Base-by-base conservation (phyloP, 2,888 invertebrate species). In the Drosophila buzzatii region DNA sequence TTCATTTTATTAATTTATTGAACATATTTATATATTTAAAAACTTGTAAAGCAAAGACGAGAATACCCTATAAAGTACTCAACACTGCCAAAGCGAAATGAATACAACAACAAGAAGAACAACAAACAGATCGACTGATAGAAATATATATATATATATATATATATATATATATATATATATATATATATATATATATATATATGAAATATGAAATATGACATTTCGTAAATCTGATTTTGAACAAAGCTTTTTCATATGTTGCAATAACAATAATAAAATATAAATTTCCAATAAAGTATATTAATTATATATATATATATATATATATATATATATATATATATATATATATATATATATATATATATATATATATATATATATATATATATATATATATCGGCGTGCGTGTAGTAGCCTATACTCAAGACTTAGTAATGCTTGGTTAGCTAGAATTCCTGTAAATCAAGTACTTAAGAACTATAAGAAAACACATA, bases 1-100 rank as follows among this genome's bases (percentile, higher is more conserved):
- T 58, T 63, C 59, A 45, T n/a, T 23, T 23, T 23, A 4, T 23
- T 23, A 2, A 23, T 23, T 23, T 23, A 23, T 23, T 58, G 3
- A 12, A 71, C 57, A 39, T 73, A 44, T 69, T 57, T 60, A 37
- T 37, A 37, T 27, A 27, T 6, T 60, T 49, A 49, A 60, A 16
- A 72, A 27, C 16, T 45, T 55, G 60, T 71, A 45, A 76, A 44
- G 52, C 20, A 39, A 33, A 14, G 23, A 51, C 49, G 7, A 37
- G 12, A 35, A 73, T 41, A 65, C 20, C 57, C 45, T 56, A 59
- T 56, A 62, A 79, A 71, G 70, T 75, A 90, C 80, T 82, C 79
- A 87, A 81, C 91, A 91, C 91, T 91, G 91, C 91, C 91, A 91
- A 91, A 90, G 77, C 78, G 79, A 82, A 82, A 70, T 70, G 70